These are phyloP conservation scores for Drosophila limbata DNA, from an alignment of 2,888 invertebrate genomes.

Conservation along the genomic window DNA sequence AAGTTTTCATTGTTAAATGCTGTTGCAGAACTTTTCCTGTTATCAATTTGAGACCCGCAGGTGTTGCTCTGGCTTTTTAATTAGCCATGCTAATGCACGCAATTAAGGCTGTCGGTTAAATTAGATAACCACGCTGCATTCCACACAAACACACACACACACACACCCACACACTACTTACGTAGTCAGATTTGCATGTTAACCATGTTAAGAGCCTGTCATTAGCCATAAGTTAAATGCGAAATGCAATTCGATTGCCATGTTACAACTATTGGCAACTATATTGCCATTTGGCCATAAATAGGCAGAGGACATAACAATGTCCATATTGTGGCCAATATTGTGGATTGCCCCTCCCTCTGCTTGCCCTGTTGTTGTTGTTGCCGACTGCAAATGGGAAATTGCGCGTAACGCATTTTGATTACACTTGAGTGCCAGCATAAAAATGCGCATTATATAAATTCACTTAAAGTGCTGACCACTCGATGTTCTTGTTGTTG, in stretches of 20 bases:
- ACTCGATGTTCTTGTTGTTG: constrained; percentile 35
- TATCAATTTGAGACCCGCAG: constrained; percentile 58
- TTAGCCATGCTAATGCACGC: constrained; percentile 57
- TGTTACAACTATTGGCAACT: constrained; percentile 3
- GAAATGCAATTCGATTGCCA: constrained; percentile 35
- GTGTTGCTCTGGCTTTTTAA: constrained; percentile 55
- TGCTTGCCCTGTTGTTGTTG: neutral
- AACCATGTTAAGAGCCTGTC: constrained; percentile 18
- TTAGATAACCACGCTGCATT: constrained; percentile 38
- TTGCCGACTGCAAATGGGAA: constrained; percentile 46
- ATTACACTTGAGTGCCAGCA: constrained; percentile 75
- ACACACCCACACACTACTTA: neutral
- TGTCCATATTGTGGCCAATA: constrained; percentile 68
- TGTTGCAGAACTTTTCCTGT: constrained; percentile 27
- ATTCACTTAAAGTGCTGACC: constrained; percentile 68
- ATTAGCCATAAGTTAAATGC: constrained; percentile 39
- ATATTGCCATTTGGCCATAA: constrained; percentile 47
- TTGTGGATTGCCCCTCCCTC: constrained; percentile 33
- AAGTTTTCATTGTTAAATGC: constrained; percentile 20
- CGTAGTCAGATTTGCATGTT: constrained; percentile 9
- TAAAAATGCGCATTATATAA: constrained; percentile 75
- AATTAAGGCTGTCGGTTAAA: constrained; percentile 56
- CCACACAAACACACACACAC: neutral
- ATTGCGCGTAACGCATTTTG: constrained; percentile 74
- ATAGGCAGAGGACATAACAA: constrained; percentile 59